Base-by-base conservation (phyloP, 2,888 invertebrate species). In the Ectropis crepuscularia region DNA sequence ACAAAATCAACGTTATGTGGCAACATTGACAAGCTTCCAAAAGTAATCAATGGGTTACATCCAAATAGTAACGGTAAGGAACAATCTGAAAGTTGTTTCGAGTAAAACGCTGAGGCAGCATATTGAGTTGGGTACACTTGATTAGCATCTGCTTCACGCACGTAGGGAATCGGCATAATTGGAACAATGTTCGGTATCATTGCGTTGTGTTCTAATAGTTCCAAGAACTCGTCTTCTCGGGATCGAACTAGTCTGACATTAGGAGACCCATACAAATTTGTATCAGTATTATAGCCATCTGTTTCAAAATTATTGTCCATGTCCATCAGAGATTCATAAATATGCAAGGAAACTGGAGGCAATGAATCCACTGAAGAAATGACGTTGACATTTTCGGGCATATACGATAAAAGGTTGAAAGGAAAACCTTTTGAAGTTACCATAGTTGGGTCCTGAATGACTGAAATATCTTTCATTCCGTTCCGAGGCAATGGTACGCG, bases 171-270 rank as follows among this genome's bases (percentile, higher is more conserved):
- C 6, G 83, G 73, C 89, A 92, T 91, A 4, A 86, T 89, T 5
- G 92, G 92, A 53, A 92, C 64, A 46, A 90, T 79, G 62, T 91
- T 92, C 28, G 83, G 83, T 72, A 92, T 79, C 41, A 85, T 83
- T 2, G 87, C 81, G 28, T 87, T 86, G 60, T 88, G 82, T 7
- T 74, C 64, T 39, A 90, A 70, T 39, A 88, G 82, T 5, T 81
- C 77, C 66, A 87, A 61, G 6, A 81, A 78, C 39, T 87, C 85
- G 6, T 83, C 80, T 7, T 79, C 77, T 41, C 70, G 76, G 5
- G 74, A 74, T 36, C 80, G 74, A n/a, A 73, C 72, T 6, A 74
- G 65, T 61, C 80, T 73, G 9, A 72, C 63, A 36, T 72, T 74
- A 10, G 74, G 68, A 6, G 73, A 67, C 16, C 71, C 65, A 50